Evolutionary conservation across 2,888 invertebrate species (phyloP).

Genomic region (Catotricha subobsoleta): DNA sequence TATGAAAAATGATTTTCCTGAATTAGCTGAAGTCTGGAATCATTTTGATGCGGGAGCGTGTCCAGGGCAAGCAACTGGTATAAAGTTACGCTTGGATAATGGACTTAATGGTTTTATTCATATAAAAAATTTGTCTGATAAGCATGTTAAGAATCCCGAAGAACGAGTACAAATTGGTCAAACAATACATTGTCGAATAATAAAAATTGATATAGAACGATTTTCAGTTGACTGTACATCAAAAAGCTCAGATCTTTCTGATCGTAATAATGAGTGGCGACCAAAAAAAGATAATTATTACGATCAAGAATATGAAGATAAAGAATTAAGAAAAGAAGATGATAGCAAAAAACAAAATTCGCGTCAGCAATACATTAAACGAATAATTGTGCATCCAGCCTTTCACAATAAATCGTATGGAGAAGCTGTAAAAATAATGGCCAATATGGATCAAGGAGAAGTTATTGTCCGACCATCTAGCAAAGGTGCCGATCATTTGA

Average conservation of each 20-base stretch:
- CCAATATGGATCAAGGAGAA: constrained; percentile 88
- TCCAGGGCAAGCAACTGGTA: constrained; percentile 88
- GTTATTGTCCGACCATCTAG: constrained; percentile 92
- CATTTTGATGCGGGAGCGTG: constrained; percentile 94
- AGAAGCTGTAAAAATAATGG: constrained; percentile 83
- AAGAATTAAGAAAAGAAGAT: constrained; percentile 57
- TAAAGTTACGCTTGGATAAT: constrained; percentile 79
- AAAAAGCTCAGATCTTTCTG: constrained; percentile 78
- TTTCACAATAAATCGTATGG: constrained; percentile 92
- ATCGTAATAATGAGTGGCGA: constrained; percentile 82
- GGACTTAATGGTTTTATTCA: constrained; percentile 84
- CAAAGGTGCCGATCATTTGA: constrained; percentile 89
- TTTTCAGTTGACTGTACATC: constrained; percentile 89
- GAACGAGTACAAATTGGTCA: constrained; percentile 63
- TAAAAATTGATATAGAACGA: constrained; percentile 89
- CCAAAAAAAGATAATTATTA: constrained; percentile 80
- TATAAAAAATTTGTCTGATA: constrained; percentile 84
- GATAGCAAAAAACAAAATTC: constrained; percentile 70
- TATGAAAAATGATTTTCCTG: constrained; percentile 86
- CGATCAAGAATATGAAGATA: constrained; percentile 68
- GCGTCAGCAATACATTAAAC: constrained; percentile 73
- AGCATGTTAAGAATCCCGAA: constrained; percentile 81
- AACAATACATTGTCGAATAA: constrained; percentile 71
- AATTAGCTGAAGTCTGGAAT: constrained; percentile 94
- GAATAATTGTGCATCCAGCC: constrained; percentile 93